These are phyloP conservation scores for Pygmarrhopalites habei DNA, from an alignment of 1,140 invertebrate species.

Conservation along the genomic window DNA sequence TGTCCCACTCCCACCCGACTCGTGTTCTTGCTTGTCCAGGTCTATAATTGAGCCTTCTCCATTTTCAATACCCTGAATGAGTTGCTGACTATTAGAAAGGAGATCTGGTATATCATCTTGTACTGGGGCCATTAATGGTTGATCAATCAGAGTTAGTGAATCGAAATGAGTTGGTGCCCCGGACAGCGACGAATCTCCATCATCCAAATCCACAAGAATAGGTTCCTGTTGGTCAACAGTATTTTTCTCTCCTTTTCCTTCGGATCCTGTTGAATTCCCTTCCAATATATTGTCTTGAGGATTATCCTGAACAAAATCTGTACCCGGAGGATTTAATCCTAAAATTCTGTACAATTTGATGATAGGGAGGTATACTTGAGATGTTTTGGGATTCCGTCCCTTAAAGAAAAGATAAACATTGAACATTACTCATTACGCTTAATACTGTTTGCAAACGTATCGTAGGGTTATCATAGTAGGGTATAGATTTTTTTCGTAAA, in stretches of 20 bases:
- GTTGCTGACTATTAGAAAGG: neutral
- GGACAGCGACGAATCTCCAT: neutral
- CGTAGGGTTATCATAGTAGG: neutral
- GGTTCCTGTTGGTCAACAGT: neutral
- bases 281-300: neutral
- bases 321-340: constrained; percentile 24
- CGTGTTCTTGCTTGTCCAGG: neutral
- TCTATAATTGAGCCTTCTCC: neutral
- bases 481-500: neutral
- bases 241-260: neutral
- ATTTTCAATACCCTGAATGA: neutral
- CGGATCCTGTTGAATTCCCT: neutral
- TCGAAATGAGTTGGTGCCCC: neutral
- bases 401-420: neutral
- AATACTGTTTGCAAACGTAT: neutral
- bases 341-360: constrained; percentile 37
- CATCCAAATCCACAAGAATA: neutral
- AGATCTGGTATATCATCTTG: neutral
- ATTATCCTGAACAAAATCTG: neutral
- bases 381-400: constrained; percentile 28
- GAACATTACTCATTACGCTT: neutral
- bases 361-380: constrained; percentile 34
- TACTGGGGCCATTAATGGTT: neutral
- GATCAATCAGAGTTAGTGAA: neutral
- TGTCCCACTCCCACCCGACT: neutral